Evolutionary conservation across 2,113 vertebrate genomes (phyloP), one percentile per base, ranked within the genome.

Genomic region (Aegotheles bennettii): DNA sequence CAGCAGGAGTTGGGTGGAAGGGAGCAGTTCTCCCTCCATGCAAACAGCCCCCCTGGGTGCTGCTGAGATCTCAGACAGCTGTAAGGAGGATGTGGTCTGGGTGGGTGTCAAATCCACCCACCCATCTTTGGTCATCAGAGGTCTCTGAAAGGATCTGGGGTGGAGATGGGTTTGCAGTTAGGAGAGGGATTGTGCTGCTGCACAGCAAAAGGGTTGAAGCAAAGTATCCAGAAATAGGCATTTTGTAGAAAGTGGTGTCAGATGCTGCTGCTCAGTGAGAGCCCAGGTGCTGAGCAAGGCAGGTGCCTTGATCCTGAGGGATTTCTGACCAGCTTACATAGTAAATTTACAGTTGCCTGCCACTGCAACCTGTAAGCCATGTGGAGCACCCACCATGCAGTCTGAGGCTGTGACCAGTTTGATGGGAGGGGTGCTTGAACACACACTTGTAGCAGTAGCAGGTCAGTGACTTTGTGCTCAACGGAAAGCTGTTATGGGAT

Each of bases 401-500:
- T 1, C 20, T 59, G 54, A 38, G 10, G 2, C 20, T 25, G 70
- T 40, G 1, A 1, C 19, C 18, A 10, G 7, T 16, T 53, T 9
- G 23, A n/a, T 13, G 35, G 38, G n/a, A 26, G 7, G 2, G 10
- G 0, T 7, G 25, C 24, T 56, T 29, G 12, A 36, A 24, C 16
- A 36, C 18, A 33, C 76, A 43, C 15, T 2, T 38, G 45, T 45
- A 50, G 43, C 19, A 63, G 33, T 12, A 51, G n/a, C n/a, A 53
- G 29, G 21, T 68, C 31, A 11, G 54, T 2, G 7, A 17, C 0
- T 3, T 16, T 69, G 36, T 54, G 56, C 63, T 63, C 31, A 53
- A 25, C 28, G 50, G 57, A 33, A 61, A 79, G 54, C 67, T 26
- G 23, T 23, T 64, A 6, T 6, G 28, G 16, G 33, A 36, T 19